Base-by-base conservation (phyloP, 1,140 invertebrate genomes). In the Glossosoma conforme region DNA sequence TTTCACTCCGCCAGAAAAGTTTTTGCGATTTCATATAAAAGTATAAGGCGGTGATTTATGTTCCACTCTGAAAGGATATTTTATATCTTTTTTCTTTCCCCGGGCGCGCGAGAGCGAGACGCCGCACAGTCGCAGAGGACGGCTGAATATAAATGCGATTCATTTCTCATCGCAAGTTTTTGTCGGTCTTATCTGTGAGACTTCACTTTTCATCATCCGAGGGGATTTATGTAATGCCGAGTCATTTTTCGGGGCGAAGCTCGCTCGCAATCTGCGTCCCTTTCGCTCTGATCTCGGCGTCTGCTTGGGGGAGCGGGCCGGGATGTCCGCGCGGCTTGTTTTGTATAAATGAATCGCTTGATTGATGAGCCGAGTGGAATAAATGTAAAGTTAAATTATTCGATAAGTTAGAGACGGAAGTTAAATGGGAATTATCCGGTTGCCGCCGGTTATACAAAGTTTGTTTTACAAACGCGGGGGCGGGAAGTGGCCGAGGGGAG, bases 331-430 rank as follows among this genome's bases (percentile, higher is more conserved):
- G 50, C 50, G 40, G 50, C 44, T 52, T 57, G 55, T 57, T 57
- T 57, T 44, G 55, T 50, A 57, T 57, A 57, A 57, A 57, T 53
- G 55, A 57, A 57, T 69, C 67, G 64, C 67, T 75, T 73, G 72
- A 75, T 75, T 75, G 72, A 75, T 75, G 72, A 74, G 68, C 70
- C 70, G 67, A 70, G 69, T 72, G 71, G 73, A 74, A 75, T 75
- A 75, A 75, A 75, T 73, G 70, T 70, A 72, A 68, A 73, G 69
- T 75, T 75, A 75, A 75, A 75, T 75, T 75, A 75, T 75, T 75
- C 72, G 72, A 75, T 75, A 73, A 75, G 72, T 75, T 75, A 68
- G 64, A 68, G 73, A 72, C 70, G 72, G 70, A 75, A 75, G 72
- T 75, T 75, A 73, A 75, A 71, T 67, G 70, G 68, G 69, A 72